Conservation (phyloP, 35 echinoderm and acorn worm species). For the Apostichopus parvimensis region DNA sequence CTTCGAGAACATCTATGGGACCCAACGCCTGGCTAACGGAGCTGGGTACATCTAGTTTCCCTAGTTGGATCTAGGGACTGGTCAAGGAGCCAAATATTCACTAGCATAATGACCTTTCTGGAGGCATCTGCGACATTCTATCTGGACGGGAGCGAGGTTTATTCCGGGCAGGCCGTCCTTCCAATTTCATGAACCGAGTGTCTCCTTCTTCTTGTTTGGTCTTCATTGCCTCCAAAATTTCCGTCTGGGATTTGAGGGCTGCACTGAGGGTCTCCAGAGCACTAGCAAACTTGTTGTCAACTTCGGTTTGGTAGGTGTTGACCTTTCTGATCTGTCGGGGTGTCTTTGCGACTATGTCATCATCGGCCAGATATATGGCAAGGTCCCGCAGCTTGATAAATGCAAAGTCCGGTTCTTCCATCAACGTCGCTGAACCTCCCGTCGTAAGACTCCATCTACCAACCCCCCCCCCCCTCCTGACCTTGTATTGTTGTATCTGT, state of each 20-base stretch:
- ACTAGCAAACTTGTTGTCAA: no score
- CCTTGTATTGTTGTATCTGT: not conserved
- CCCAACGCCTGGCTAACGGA: conserved; percentile 20
- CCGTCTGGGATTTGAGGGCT: not conserved
- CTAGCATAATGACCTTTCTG: conserved; percentile 16
- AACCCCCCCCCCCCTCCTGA: not conserved
- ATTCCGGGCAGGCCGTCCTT: not conserved
- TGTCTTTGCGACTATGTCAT: not conserved
- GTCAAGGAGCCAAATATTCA: not conserved
- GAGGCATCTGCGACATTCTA: not conserved
- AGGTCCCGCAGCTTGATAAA: conserved; percentile 28
- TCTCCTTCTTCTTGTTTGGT: not conserved
- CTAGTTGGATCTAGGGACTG: not conserved
- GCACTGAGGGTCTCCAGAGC: no score
- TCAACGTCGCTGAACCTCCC: conserved; percentile 13
- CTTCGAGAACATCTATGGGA: not conserved
- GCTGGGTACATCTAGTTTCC: conserved; percentile 37
- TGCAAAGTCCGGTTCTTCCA: not conserved
- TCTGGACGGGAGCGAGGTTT: not conserved
- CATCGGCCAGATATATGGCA: not conserved
- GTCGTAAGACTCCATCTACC: not conserved
- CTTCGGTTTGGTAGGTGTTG: no score
- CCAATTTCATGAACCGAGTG: not conserved
- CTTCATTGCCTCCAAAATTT: conserved; percentile 5
- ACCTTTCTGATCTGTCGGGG: not conserved